phyloP scores from a whole-genome alignment of 2,113 vertebrate species.

The Perognathus longimembris region DNA sequence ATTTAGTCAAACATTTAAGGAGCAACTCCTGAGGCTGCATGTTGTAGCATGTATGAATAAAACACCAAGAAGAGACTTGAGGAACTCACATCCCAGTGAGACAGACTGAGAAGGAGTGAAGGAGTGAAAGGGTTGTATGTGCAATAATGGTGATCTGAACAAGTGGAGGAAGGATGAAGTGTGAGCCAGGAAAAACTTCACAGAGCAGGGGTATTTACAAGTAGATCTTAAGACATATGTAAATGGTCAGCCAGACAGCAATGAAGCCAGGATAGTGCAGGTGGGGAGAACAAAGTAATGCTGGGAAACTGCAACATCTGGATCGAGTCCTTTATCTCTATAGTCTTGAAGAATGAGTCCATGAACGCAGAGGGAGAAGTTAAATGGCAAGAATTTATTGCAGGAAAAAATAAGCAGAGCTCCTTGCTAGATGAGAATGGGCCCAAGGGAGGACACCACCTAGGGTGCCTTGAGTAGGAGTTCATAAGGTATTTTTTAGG shows the following conservation, averaged over 20 bases:
- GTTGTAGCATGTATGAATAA: neutral
- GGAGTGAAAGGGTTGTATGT: too few species aligned
- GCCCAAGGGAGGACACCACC: too few species aligned
- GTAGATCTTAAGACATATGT: neutral
- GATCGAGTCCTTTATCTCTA: too few species aligned
- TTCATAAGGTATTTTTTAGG: too few species aligned
- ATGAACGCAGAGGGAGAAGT: too few species aligned
- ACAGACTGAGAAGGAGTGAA: neutral
- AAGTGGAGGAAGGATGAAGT: neutral
- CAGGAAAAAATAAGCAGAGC: too few species aligned
- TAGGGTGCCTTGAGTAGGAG: too few species aligned
- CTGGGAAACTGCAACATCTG: too few species aligned
- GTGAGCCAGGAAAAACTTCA: neutral
- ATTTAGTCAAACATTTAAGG: constrained; percentile 24
- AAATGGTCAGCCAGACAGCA: neutral
- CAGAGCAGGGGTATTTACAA: neutral
- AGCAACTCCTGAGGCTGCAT: neutral
- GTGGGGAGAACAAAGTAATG: neutral
- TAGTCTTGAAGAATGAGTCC: too few species aligned
- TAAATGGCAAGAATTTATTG: too few species aligned
- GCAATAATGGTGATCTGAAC: neutral
- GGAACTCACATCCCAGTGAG: neutral
- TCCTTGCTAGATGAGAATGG: too few species aligned
- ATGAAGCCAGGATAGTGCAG: neutral
- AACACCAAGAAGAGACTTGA: neutral